phyloP scores from a whole-genome alignment of 2,888 invertebrate species.

The Galerucella calmariensis region DNA sequence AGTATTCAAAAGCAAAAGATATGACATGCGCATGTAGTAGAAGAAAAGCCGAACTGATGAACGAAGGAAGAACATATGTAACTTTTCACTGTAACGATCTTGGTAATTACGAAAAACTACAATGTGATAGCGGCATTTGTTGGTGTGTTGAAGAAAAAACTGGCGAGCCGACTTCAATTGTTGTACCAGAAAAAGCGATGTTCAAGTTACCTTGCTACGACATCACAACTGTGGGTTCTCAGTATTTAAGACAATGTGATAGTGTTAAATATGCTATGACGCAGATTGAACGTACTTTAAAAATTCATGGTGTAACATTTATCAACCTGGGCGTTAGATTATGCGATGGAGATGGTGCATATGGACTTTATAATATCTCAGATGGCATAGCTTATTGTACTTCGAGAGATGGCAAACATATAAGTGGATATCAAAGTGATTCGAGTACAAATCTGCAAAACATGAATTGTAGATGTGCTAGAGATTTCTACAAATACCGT shows the following conservation, averaged over 20 bases:
- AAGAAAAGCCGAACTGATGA: slow-evolving; percentile 68
- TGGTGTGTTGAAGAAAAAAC: slow-evolving; percentile 75
- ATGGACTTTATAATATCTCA: slow-evolving; percentile 68
- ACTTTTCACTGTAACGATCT: slow-evolving; percentile 73
- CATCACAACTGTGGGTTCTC: slow-evolving; percentile 64
- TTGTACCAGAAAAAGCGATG: slow-evolving; percentile 72
- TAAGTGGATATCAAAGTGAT: slow-evolving; percentile 68
- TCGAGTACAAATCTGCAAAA: slow-evolving; percentile 57
- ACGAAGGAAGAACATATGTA: slow-evolving; percentile 63
- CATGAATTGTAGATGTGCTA: slow-evolving; percentile 74
- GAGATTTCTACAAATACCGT: slow-evolving; percentile 68
- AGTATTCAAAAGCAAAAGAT: slow-evolving; percentile 68
- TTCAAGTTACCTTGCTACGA: slow-evolving; percentile 71
- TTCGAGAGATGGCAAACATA: slow-evolving; percentile 70
- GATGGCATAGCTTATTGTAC: slow-evolving; percentile 71
- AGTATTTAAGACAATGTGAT: slow-evolving; percentile 76
- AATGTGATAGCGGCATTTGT: slow-evolving; percentile 74
- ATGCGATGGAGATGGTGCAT: slow-evolving; percentile 77
- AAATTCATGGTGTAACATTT: slow-evolving; percentile 71
- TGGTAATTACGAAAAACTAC: slow-evolving; percentile 76
- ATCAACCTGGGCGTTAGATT: slow-evolving; percentile 67
- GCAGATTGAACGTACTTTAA: slow-evolving; percentile 68
- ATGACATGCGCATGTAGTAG: slow-evolving; percentile 79
- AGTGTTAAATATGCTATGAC: slow-evolving; percentile 70
- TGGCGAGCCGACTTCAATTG: slow-evolving; percentile 70